Evolutionary conservation across 2,888 invertebrate species (phyloP), one percentile per base, ranked within the genome.

Genomic region (Archips crataeganus): DNA sequence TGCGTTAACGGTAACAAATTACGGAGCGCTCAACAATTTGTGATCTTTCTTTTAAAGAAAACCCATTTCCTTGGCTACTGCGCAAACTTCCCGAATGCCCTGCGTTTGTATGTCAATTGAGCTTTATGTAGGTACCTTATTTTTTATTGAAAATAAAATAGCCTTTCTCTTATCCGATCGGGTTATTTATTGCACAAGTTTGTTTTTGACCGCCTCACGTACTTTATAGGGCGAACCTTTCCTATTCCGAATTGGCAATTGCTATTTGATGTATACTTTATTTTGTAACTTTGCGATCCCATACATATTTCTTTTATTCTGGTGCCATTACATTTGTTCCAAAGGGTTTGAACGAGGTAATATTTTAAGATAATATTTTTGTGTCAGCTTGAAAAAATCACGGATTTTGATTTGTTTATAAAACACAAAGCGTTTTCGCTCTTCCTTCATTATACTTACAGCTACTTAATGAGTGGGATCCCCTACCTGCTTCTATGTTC

Each of bases 161-260:
- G 87, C 91, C 91, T 91, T 89, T 88, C 91, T 91, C 90, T 92
- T 92, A 93, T 91, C 92, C 91, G 92, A 91, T 91, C 86, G 88
- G 88, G 91, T 93, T 93, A 94, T 94, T 94, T 94, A 94, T 94
- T 88, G 91, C 90, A 87, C 85, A 93, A 93, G 91, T 94, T 94
- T 93, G 93, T 93, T 92, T 92, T 92, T 92, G 93, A 93, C 93
- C 94, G 93, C 90, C 92, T 88, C 94, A 93, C 94, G 94, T 94
- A 92, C 90, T 93, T 92, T 93, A 93, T 93, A 90, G 92, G 92
- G 85, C 87, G 88, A 92, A 92, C 93, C 93, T 91, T 91, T 89
- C 86, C 91, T 86, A 92, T 92, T 88, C 92, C 85, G 91, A 90
- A 93, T 93, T 92, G 92, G 85, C 93, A 93, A 93, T 93, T 91